These are phyloP conservation scores for Pollenia griseotomentosa DNA, from an alignment of 2,888 invertebrate genomes.

Conservation along the genomic window DNA sequence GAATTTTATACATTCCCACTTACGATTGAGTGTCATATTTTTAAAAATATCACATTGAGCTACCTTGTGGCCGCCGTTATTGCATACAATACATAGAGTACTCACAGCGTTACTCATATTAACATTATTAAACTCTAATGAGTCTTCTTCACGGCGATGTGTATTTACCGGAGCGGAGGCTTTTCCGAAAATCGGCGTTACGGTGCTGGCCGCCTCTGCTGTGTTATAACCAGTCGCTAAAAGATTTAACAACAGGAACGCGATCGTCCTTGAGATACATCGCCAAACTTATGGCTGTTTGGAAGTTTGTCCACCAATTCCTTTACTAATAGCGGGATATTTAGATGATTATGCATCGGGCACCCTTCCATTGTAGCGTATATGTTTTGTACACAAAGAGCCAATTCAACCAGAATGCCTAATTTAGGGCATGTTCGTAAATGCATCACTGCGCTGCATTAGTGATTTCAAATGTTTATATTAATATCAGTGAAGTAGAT, in stretches of 20 bases:
- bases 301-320: constrained; percentile 51
- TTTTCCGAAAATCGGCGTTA: not conserved
- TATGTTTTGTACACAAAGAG: not conserved
- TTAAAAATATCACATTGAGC: constrained; percentile 42
- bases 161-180: not conserved
- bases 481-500: too few relatives aligned
- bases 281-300: constrained; percentile 44
- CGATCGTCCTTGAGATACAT: constrained; percentile 30
- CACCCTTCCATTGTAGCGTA: constrained; percentile 38
- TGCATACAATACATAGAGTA: constrained; percentile 29
- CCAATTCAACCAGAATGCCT: constrained; percentile 39
- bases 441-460: too few relatives aligned
- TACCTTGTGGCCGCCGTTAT: constrained; percentile 10
- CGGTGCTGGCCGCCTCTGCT: constrained; percentile 22
- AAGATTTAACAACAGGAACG: constrained; percentile 32
- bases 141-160: not conserved
- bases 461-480: too few relatives aligned
- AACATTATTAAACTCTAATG: too few relatives aligned
- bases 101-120: constrained; percentile 1
- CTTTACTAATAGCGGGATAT: constrained; percentile 51
- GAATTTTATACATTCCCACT: constrained; percentile 38
- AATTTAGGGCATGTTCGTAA: too few relatives aligned
- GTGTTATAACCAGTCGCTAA: constrained; percentile 54
- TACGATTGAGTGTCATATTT: constrained; percentile 14
- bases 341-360: constrained; percentile 39